Percentiles rank a stretch among this genome's conserved stretches.
Evolutionary conservation across 2,113 vertebrate species (phyloP).

Genomic region (Trogon surrucura): DNA sequence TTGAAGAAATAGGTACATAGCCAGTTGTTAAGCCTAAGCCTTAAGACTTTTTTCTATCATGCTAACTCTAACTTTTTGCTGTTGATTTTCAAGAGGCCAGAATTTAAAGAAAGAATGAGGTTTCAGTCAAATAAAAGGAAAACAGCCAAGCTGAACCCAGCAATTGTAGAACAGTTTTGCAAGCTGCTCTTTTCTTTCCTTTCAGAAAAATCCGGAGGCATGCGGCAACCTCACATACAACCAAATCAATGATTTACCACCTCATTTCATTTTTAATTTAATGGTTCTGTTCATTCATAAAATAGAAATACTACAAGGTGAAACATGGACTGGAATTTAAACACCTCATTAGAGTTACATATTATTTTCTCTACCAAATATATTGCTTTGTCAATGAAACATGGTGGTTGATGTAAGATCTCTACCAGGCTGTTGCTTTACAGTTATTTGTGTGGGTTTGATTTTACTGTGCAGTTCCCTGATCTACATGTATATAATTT

Average conservation of each 20-base stretch:
- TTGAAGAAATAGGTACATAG: not conserved
- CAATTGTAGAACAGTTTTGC: not conserved
- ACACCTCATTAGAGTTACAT: conserved; percentile 70
- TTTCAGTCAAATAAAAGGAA: not conserved
- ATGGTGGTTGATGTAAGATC: conserved; percentile 19
- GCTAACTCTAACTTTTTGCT: not conserved
- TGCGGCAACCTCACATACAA: not conserved
- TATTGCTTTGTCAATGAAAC: conserved; percentile 68
- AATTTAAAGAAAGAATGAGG: not conserved
- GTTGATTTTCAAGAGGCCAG: not conserved
- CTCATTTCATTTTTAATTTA: conserved; percentile 74
- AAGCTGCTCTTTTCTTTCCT: not conserved
- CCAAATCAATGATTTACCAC: conserved; percentile 64
- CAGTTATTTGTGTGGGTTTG: conserved; percentile 45
- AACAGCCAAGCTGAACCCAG: not conserved
- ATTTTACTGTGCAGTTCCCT: conserved; percentile 22
- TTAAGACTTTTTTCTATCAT: not conserved
- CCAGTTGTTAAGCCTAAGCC: not conserved
- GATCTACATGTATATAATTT: conserved; percentile 31
- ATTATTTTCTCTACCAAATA: conserved; percentile 62
- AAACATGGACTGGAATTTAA: conserved; percentile 70
- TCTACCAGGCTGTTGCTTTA: conserved; percentile 30
- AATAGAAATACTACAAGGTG: conserved; percentile 69
- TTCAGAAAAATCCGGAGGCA: conserved; percentile 27
- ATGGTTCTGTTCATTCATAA: conserved; percentile 71